Base-by-base conservation (phyloP, 2,888 invertebrate genomes). In the Eristalinus sepulchralis region DNA sequence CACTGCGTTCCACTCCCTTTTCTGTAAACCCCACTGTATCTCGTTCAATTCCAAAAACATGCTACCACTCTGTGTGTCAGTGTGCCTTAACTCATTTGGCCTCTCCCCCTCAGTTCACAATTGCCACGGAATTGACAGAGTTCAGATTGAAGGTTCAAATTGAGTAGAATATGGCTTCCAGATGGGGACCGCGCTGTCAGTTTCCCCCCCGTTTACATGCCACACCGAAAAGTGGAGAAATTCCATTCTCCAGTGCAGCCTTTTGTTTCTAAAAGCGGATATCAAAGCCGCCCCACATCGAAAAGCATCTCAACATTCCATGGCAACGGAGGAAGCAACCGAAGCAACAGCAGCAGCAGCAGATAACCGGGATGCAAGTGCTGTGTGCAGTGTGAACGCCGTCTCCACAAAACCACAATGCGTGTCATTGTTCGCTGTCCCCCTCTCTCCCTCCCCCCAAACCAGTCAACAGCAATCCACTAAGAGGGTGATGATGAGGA, bases 321-420 rank as follows among this genome's bases (percentile, higher is more conserved):
- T 24, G 22, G 24, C 24, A 57, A 22, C 8, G 13, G 24, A 10
- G 13, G 22, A 62, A 53, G 27, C n/a, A n/a, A n/a, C n/a, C n/a
- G n/a, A 60, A 71, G 34, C 6, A 34, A 57, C 13, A 17, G 13
- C 9, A 31, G 20, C n/a, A n/a, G n/a, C 27, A 27, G 27, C 27
- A 3, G 31, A 33, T 62, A 17, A 24, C 57, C 11, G 10, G 20
- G 33, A 62, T 24, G 20, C 55, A 24, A 72, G 36, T 59, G 27
- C 24, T n/a, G 9, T 22, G 36, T 36, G 13, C n/a, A 11, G 11
- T 34, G 47, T 63, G 62, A 53, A 22, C 55, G 5, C 3, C 55
- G 20, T 33, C 73, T 27, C 11, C 11, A 75, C 24, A 66, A 47
- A 62, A 20, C 66, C 36, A 76, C 76, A 76, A 76, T 57, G 67